Evolutionary conservation across 1,140 invertebrate genomes (phyloP), one percentile per base, ranked within the genome.

Genomic region (Chlorops oryzae): DNA sequence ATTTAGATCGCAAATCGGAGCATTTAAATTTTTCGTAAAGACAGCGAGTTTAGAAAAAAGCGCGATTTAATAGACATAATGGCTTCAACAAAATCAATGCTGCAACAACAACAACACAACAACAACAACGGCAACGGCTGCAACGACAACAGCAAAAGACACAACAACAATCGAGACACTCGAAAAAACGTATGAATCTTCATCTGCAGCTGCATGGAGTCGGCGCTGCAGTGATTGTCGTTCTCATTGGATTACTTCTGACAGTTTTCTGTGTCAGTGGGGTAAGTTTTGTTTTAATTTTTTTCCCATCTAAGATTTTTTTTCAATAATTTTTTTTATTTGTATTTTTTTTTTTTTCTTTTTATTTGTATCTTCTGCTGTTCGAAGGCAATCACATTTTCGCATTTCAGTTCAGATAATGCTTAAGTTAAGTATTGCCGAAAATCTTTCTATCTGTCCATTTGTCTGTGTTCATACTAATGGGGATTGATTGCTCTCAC

Each of bases 191-290:
- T 51, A 51, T 59, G 50, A 56, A 49, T 54, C 59, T 56, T 54
- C 34, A 9, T 9, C 42, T 45, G 20, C 46, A 34, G 23, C 52
- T 54, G 49, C 50, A 24, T 35, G 43, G 47, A 51, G 52, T 41
- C 54, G 38, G 43, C 35, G 47, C 47, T 12, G 41, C 48, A 41
- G 27, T 22, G 39, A 6, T 22, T 20, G 7, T 59, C 32, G 50
- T 59, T 52, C 54, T 69, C 54, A 58, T 69, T 58, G 57, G 61
- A 54, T 43, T 63, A 53, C 53, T 69, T 57, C 51, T 59, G 20
- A 55, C 61, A 54, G 62, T 57, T 39, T 64, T 69, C 59, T 69
- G 65, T 69, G 65, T 65, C 65, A 69, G 63, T 69, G 65, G 63
- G 65, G 65, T 69, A 59, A 69, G 65, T 64, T 50, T 22, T n/a